Evolutionary conservation across 1,140 invertebrate species (phyloP), one percentile per base, ranked within the genome.

Genomic region (Lordiphosa clarofinis): DNA sequence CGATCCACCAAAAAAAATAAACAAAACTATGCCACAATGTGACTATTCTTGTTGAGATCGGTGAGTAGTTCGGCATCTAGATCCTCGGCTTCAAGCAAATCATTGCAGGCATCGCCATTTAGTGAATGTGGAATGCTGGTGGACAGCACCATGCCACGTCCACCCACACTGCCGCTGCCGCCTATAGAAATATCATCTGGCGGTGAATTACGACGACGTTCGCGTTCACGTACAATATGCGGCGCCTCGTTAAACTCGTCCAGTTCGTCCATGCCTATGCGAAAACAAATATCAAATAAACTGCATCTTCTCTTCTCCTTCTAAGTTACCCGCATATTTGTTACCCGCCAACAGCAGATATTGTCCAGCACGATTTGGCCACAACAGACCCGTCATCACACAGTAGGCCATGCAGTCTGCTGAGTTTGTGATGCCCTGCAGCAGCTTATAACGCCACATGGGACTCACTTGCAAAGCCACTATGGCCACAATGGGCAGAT

Each of bases 211-310:
- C 72, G 76, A 35, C 81, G 73, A 35, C 72, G 67, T 31, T 88
- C 87, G 7, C 87, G 87, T 56, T 88, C 87, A 2, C 87, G 48
- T 0, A 89, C 81, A 49, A 89, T 89, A 86, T 97, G 95, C 0
- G 96, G 95, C n/a, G 96, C 95, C 89, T 97, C 95, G 86, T 96
- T 96, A 82, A 97, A 97, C 89, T 97, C 95, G 73, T 97, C 96
- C 40, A 97, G 89, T 89, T 97, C 96, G 66, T 97, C 94, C 91
- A 90, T 94, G 69, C 95, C 76, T 81, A n/a, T 0, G 5, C 2
- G 2, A 21, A 24, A 10, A 8, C 15, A 42, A 7, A 11, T 21
- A 19, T 4, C 0, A 4, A 6, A 1, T 7, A 1, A 7, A 3
- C 8, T 2, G 52, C 0, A 5, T 8, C 31, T 12, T n/a, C n/a